Evolutionary conservation across 1,140 invertebrate genomes (phyloP).

Genomic region (Stegodyphus dumicola): DNA sequence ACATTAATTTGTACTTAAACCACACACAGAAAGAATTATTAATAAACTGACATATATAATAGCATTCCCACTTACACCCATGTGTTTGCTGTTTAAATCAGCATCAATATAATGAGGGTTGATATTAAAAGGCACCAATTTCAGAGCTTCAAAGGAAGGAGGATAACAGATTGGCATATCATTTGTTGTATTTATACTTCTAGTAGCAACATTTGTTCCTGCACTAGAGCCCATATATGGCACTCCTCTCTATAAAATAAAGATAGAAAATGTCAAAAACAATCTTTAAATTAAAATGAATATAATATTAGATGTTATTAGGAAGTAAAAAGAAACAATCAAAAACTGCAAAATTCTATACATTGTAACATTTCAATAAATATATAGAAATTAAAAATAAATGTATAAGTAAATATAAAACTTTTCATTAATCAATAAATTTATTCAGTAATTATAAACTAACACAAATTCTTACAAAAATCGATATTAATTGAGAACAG

Average conservation of each 20-base stretch:
- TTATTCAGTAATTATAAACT: no score
- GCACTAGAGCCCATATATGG: slow-evolving; percentile 85
- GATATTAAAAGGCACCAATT: slow-evolving; percentile 84
- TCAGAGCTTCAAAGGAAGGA: slow-evolving; percentile 78
- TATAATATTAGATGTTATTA: background rate
- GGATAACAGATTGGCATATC: slow-evolving; percentile 88
- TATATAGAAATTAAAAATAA: no score
- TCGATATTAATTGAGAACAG: no score
- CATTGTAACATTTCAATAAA: no score
- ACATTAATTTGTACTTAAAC: no score
- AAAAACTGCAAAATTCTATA: background rate
- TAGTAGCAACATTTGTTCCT: slow-evolving; percentile 84
- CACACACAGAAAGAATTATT: background rate
- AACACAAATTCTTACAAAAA: no score
- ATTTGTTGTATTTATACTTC: slow-evolving; percentile 83
- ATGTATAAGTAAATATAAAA: no score
- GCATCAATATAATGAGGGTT: slow-evolving; percentile 85
- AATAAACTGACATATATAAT: background rate
- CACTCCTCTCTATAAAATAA: slow-evolving; percentile 72
- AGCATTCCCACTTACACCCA: slow-evolving; percentile 74
- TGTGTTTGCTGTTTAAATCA: slow-evolving; percentile 75
- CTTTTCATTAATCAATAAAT: no score
- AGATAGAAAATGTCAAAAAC: background rate
- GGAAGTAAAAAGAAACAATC: background rate
- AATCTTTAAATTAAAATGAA: background rate